These are phyloP conservation scores for Hirtodrosophila cameraria DNA, from an alignment of 2,888 invertebrate genomes.

Conservation along the genomic window DNA sequence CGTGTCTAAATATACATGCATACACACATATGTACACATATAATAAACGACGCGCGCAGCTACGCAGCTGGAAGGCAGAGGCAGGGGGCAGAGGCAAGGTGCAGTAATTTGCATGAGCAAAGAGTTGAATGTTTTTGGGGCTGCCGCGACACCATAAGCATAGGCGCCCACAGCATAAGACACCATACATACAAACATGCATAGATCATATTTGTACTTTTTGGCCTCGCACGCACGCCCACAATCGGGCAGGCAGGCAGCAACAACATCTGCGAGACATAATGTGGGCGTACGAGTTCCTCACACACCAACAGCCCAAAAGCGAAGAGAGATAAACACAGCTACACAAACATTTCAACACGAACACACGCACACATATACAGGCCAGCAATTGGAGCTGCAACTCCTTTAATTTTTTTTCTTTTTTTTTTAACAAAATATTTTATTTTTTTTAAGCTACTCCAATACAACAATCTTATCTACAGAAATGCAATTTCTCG, in stretches of 20 bases:
- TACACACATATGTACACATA: neutral
- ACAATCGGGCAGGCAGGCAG: constrained; percentile 24
- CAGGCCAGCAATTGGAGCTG: constrained; percentile 31
- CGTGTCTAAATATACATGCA: constrained; percentile 32
- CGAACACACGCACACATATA: constrained; percentile 10
- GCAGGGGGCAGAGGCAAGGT: constrained; percentile 3
- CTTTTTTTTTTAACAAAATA: too few species aligned
- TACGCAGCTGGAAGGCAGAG: constrained; percentile 1
- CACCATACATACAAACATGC: constrained; percentile 7
- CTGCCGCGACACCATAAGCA: constrained; percentile 2
- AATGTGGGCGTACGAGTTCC: constrained; percentile 65
- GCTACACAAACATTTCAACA: constrained; percentile 33
- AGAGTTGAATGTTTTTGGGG: constrained; percentile 8
- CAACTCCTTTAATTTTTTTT: too few species aligned
- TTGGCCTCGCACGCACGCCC: constrained; percentile 56
- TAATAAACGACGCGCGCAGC: constrained; percentile 3
- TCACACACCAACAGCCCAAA: constrained; percentile 32
- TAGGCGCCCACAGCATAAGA: constrained; percentile 42
- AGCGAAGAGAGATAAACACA: constrained; percentile 48
- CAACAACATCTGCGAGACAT: constrained; percentile 59
- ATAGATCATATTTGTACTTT: constrained; percentile 17
- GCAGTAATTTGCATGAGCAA: constrained; percentile 37
- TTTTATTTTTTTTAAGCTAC: too few species aligned
- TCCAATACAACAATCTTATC: too few species aligned
- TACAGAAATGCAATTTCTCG: too few species aligned